Evolutionary conservation across 2,888 invertebrate genomes (phyloP), one percentile per base, ranked within the genome.

Genomic region (Caenorhabditis afra): DNA sequence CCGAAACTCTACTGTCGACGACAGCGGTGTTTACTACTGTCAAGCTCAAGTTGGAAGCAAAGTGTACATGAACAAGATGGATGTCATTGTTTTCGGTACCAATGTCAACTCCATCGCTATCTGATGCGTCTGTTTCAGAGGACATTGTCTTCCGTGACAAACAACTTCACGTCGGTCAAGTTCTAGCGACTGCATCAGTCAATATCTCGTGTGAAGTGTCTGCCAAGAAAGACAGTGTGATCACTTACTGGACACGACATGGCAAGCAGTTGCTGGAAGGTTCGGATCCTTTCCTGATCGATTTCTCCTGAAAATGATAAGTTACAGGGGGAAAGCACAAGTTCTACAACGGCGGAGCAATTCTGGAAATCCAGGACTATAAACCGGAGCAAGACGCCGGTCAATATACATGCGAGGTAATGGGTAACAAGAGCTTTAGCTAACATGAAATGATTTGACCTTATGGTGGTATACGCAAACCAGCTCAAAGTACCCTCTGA

Each of bases 21-120:
- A 85, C 67, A 83, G 83, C 45, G 85, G 85, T 53, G 81, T 85
- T 71, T 85, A 85, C 70, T 61, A 55, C n/a, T 85, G 85, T 61
- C 71, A 79, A n/a, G 85, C 79, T 39, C 81, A 81, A 39, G 47
- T 78, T 18, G 74, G 71, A 29, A 66, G 57, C 18, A 74, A 74
- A 55, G 49, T 62, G 10, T 62, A 75, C 37, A 66, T 79, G 59
- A 74, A 74, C 22, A 76, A 79, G 16, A 79, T 85, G 52, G 85
- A 85, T 73, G 78, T 85, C 18, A 61, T 82, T 58, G 68, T 83
- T 76, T 82, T 83, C 57, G 83, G 85, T 83, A 49, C 22, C 41
- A 41, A 14, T 41, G 14, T 41, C 14, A 14, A 3, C 41, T 8
- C 3, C 41, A n/a, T 41, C 41, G 4, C 14, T 14, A 11, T 41